A percentile compares a stretch with the other conserved stretches of the same genome.
These are phyloP conservation scores for Ceratotherium simum DNA, from an alignment of 2,113 vertebrate species.

Conservation along the genomic window DNA sequence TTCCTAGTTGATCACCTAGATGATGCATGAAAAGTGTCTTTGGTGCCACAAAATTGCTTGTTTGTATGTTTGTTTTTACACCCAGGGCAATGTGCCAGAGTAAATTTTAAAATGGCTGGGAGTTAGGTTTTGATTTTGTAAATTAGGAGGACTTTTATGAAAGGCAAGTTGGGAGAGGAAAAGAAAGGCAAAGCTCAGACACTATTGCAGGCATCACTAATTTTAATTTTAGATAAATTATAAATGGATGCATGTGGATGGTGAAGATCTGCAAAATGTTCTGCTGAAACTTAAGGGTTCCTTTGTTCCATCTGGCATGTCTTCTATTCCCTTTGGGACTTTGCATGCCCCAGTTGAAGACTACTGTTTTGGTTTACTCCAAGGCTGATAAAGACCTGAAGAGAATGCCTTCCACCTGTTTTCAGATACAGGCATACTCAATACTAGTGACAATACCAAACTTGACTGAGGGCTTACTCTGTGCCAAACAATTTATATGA, in stretches of 20 bases:
- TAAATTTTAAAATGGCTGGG: background rate
- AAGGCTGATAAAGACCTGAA: background rate
- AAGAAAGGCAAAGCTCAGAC: background rate
- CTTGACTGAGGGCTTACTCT: background rate
- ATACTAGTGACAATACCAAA: background rate
- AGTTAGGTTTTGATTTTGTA: background rate
- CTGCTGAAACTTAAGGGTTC: background rate
- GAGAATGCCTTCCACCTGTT: background rate
- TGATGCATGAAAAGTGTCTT: background rate
- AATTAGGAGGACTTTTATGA: background rate
- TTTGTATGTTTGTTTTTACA: background rate
- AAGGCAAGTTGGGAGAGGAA: background rate
- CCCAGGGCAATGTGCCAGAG: background rate
- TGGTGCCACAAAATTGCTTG: background rate
- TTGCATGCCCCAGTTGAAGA: background rate
- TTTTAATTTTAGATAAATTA: constrained; percentile 16
- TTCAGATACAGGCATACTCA: background rate
- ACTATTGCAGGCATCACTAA: background rate
- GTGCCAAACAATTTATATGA: background rate
- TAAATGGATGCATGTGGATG: background rate
- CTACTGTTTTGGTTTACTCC: background rate
- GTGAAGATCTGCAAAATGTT: background rate
- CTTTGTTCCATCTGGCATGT: background rate
- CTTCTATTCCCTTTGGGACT: background rate
- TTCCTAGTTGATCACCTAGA: background rate